A percentile compares a stretch with the other conserved stretches of the same genome.
phyloP scores from a whole-genome alignment of 2,113 vertebrate genomes.

The Cebidichthys violaceus region DNA sequence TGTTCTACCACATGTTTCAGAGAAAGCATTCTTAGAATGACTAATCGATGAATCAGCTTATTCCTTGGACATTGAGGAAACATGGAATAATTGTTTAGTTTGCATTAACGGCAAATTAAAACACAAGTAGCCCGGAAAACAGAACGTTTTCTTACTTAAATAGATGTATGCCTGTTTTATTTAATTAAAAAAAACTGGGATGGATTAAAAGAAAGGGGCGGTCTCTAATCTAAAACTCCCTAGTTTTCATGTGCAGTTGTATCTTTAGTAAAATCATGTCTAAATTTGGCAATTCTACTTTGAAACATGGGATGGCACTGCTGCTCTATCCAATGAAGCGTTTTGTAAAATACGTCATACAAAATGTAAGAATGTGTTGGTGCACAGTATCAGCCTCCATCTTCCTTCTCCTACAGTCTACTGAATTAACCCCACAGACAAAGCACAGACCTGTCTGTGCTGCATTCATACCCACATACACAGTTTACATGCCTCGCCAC shows the following conservation, averaged over 20 bases:
- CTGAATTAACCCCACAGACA: constrained; percentile 3
- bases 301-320: background rate
- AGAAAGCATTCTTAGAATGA: background rate
- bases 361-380: background rate
- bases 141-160: background rate
- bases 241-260: too few species aligned
- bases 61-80: background rate
- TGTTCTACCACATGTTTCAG: too few species aligned
- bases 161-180: background rate
- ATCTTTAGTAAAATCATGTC: background rate
- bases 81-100: background rate
- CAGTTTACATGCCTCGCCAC: background rate
- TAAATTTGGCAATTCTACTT: background rate
- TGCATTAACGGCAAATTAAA: background rate
- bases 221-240: too few species aligned
- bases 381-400: background rate
- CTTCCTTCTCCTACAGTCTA: background rate
- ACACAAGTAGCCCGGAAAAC: background rate
- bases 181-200: background rate
- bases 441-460: background rate
- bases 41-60: background rate
- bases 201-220: background rate
- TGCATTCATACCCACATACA: background rate
- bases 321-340: background rate
- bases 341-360: background rate